phyloP scores from a whole-genome alignment of 2,113 vertebrate species.

The Macheiramphus alcinus region DNA sequence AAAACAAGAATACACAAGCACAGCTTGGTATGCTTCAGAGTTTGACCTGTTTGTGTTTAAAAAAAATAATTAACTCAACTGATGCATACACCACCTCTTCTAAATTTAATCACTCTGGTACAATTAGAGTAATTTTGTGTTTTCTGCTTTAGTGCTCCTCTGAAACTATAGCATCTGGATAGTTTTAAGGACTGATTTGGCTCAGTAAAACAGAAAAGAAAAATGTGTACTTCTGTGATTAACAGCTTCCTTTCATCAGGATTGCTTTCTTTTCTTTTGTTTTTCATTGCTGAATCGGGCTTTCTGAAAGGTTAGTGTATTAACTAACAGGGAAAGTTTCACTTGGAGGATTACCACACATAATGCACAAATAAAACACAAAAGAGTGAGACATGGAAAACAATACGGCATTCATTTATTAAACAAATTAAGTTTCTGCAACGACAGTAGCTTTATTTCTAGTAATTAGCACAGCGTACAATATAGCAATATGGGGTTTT shows the following conservation, averaged over 20 bases:
- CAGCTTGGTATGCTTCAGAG: not conserved
- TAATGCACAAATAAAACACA: not conserved
- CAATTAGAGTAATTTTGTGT: conserved; percentile 58
- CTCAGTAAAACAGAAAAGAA: conserved; percentile 9
- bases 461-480: not conserved
- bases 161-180: conserved; percentile 58
- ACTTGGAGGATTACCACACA: not conserved
- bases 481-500: not conserved
- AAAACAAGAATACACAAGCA: conserved; percentile 6
- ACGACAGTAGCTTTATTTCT: not conserved
- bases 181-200: conserved; percentile 44
- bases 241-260: not conserved
- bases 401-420: not conserved
- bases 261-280: not conserved
- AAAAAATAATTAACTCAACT: not conserved
- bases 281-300: not conserved
- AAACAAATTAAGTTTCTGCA: not conserved
- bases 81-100: conserved; percentile 4
- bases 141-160: conserved; percentile 50
- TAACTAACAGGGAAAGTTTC: not conserved
- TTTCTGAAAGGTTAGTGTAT: not conserved
- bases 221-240: not conserved
- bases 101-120: conserved; percentile 44
- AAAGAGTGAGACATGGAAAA: not conserved
- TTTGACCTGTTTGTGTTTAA: not conserved